Evolutionary conservation across 2,888 invertebrate species (phyloP), one percentile per base, ranked within the genome.

Genomic region (Epirrita christyi): DNA sequence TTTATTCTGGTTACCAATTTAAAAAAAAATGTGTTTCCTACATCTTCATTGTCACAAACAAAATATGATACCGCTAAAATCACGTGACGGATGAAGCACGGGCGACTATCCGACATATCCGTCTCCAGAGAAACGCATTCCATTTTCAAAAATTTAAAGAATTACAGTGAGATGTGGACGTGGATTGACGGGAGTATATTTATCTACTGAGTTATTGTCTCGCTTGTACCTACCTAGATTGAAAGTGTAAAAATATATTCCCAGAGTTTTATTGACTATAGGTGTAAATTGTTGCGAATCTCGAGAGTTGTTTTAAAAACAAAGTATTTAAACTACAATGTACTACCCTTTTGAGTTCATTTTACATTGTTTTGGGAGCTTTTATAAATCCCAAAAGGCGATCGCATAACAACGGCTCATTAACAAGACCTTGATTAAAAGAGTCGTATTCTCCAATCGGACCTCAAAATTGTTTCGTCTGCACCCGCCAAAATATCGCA

Each of bases 401-500:
- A 42, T 57, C 47, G 29, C 40, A 56, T 59, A 53, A 55, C 57
- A 58, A 56, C 48, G 47, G 29, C 57, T 47, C 56, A 45, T 56
- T 50, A 49, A 57, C 48, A 13, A 42, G 54, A 48, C 73, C 71
- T 77, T 75, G 73, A 79, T 81, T 70, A 72, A 67, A 72, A 72
- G 76, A 61, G 64, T 71, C 69, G 64, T 49, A 59, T 63, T 63
- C 56, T 8, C 32, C 49, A 38, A 57, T 59, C 69, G 55, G 64
- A 67, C 71, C 71, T 62, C 64, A 59, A 60, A 62, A 70, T 78
- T 88, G 86, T 88, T 89, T 78, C 76, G 90, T 90, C 90, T 91
- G 60, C 68, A 65, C 71, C 77, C 83, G 88, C 84, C 88, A 86
- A 86, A 88, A 88, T 86, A 88, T 74, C 69, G 75, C 72, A 76